Percentiles rank a stretch among this genome's conserved stretches.
Conservation (phyloP, 2,113 vertebrate species). For the Phrynosoma platyrhinos region DNA sequence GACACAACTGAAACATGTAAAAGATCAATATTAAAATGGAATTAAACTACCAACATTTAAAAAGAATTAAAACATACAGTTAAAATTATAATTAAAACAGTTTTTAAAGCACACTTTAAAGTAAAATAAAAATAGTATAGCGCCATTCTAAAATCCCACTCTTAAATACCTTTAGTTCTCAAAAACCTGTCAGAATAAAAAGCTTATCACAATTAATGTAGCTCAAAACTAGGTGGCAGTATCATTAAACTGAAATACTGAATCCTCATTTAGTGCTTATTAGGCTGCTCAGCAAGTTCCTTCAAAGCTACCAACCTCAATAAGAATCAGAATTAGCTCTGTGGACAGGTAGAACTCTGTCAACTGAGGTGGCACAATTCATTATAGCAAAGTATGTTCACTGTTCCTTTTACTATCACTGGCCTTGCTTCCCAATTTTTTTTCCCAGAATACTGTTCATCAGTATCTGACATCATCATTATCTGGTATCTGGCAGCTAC, state of each 20-base stretch:
- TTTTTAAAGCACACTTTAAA: too few relatives aligned
- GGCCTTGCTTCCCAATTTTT: conserved; percentile 56
- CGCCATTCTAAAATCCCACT: too few relatives aligned
- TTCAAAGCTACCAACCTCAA: conserved; percentile 50
- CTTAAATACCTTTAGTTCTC: too few relatives aligned
- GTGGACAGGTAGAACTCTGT: conserved; percentile 33
- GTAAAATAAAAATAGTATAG: too few relatives aligned
- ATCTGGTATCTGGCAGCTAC: too few relatives aligned
- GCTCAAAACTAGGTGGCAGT: conserved; percentile 58
- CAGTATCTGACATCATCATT: conserved; percentile 54
- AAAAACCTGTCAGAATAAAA: not conserved
- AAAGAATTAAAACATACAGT: too few relatives aligned
- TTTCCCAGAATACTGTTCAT: conserved; percentile 59
- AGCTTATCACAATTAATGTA: conserved; percentile 64
- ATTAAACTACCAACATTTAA: too few relatives aligned
- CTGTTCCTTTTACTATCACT: conserved; percentile 55
- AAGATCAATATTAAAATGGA: too few relatives aligned
- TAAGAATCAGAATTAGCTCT: conserved; percentile 52
- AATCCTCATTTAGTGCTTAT: conserved; percentile 37
- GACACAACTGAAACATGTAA: too few relatives aligned
- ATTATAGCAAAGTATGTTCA: conserved; percentile 48
- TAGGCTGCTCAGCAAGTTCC: conserved; percentile 52
- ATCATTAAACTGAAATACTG: conserved; percentile 56
- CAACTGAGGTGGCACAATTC: conserved; percentile 45
- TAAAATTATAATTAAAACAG: too few relatives aligned